phyloP scores from a whole-genome alignment of 2,888 invertebrate genomes.

The Heliconius aoede region DNA sequence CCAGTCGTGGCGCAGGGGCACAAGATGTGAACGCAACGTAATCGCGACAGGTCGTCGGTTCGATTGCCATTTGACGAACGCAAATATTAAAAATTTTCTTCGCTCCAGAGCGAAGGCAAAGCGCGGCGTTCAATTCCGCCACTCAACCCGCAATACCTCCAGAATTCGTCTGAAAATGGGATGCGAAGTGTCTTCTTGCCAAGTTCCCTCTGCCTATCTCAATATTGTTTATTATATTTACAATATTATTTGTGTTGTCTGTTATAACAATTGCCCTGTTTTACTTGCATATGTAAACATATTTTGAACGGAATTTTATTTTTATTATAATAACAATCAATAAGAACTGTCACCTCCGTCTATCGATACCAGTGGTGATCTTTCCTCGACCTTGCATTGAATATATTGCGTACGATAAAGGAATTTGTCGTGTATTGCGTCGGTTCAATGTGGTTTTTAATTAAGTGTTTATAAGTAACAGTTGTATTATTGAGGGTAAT shows the following conservation, averaged over 20 bases:
- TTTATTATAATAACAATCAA: constrained; percentile 28
- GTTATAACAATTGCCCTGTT: constrained; percentile 11
- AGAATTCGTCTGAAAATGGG: too few species aligned
- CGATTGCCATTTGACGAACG: too few species aligned
- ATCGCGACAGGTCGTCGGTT: too few species aligned
- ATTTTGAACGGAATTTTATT: constrained; percentile 12
- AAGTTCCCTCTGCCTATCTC: too few species aligned
- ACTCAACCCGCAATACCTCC: too few species aligned
- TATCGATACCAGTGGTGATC: constrained; percentile 39
- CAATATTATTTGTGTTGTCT: constrained; percentile 6
- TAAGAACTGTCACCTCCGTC: constrained; percentile 17
- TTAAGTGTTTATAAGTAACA: constrained; percentile 62
- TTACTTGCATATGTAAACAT: constrained; percentile 15
- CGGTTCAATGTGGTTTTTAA: constrained; percentile 56
- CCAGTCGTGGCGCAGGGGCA: too few species aligned
- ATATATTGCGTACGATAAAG: constrained; percentile 47
- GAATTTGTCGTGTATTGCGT: constrained; percentile 49
- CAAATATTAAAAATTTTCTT: too few species aligned
- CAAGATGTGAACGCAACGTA: too few species aligned
- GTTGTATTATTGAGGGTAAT: constrained; percentile 55
- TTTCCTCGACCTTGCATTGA: constrained; percentile 48
- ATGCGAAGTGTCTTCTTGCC: too few species aligned
- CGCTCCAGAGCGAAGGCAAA: too few species aligned
- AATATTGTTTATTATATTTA: too few species aligned
- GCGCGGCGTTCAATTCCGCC: too few species aligned